Base-by-base conservation (phyloP, 1,140 invertebrate genomes). In the Lasioglossum albipes region DNA sequence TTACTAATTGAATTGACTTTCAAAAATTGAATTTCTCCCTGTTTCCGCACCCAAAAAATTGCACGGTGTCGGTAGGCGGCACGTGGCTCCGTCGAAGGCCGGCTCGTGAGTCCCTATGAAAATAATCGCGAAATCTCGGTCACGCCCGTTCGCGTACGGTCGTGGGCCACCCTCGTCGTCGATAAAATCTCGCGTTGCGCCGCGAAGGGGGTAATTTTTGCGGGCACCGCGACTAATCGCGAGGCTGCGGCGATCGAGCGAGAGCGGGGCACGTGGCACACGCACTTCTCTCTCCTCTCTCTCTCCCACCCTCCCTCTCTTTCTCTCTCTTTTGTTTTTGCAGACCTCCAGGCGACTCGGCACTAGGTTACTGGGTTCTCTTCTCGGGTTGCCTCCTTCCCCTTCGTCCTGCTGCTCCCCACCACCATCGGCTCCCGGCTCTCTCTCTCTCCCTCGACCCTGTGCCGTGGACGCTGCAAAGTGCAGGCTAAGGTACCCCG, bases 331-430 rank as follows among this genome's bases (percentile, higher is more conserved):
- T 92, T 92, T 92, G 91, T 92, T 92, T 92, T 91, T 92, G 88
- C 91, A 91, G 90, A 91, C 90, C 87, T 88, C 84, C 85, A 89
- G 89, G 88, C 89, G 88, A 88, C 89, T 91, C 90, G 87, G 88
- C 89, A 92, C 89, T 92, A 91, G 91, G 91, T 92, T 91, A 92
- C 87, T 92, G 89, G 91, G 91, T 87, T 91, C 90, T 88, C 88
- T 89, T 86, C 88, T 88, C 84, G 83, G 78, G 85, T 87, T 87
- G 71, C 70, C 79, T 81, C 77, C 84, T 89, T 85, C 89, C 81
- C 82, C 87, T 84, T 77, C 86, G 69, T 87, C 65, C 64, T 59
- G 18, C 57, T 82, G 82, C 20, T 73, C n/a, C 83, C 87, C 88
- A 86, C 89, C 86, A 54, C 87, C 88, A 80, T 74, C 69, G 18